A percentile compares a stretch with the other conserved stretches of the same genome.
Evolutionary conservation across 2,797 vertebrate species (phyloP).

Genomic region (Anguilla marmorata): DNA sequence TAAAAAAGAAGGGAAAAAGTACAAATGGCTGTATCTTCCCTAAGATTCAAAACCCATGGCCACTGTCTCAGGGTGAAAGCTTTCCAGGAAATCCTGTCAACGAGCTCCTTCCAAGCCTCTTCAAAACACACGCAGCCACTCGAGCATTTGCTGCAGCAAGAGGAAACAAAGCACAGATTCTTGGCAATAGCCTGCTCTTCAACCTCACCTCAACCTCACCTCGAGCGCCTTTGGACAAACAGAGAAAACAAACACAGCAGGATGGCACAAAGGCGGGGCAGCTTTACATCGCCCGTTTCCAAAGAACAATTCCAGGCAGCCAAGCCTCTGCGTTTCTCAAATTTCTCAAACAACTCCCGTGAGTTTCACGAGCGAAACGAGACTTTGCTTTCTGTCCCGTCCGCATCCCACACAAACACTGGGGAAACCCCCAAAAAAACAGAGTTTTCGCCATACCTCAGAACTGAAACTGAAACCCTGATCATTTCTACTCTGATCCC

Average conservation of each 20-base stretch:
- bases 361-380: not conserved
- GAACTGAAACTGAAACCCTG: not conserved
- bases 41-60: not conserved
- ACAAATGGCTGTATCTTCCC: not conserved
- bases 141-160: not conserved
- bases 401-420: not conserved
- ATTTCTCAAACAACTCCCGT: not conserved
- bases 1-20: not conserved
- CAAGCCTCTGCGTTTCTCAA: not conserved
- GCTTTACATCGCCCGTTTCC: not conserved
- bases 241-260: conserved; percentile 50
- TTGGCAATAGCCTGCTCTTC: conserved; percentile 30
- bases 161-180: conserved; percentile 48
- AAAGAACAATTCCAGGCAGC: conserved; percentile 28
- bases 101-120: not conserved
- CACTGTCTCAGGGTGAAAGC: not conserved
- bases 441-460: not conserved
- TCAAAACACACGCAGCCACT: conserved; percentile 17
- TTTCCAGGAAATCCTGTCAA: not conserved
- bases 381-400: conserved; percentile 10
- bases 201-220: conserved; percentile 40
- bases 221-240: conserved; percentile 48
- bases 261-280: conserved; percentile 38
- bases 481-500: not conserved
- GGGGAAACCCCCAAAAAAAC: not conserved